Evolutionary conservation across 2,888 invertebrate species (phyloP).

Genomic region (Colletes collaris): DNA sequence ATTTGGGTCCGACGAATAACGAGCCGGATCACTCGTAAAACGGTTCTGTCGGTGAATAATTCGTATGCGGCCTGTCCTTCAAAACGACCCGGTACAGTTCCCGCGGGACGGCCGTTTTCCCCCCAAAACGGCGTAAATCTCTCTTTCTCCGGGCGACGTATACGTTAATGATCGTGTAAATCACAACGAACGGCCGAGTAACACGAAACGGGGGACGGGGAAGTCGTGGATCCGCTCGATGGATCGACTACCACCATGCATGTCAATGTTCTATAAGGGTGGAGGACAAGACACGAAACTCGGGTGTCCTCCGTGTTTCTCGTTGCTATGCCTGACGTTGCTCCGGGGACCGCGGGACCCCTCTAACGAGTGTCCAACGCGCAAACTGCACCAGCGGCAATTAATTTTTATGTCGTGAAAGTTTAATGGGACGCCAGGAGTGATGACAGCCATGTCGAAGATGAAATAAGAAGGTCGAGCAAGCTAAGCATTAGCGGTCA

Average conservation of each 20-base stretch:
- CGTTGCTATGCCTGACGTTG: slow-evolving; percentile 65
- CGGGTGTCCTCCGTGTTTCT: slow-evolving; percentile 51
- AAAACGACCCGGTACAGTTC: slow-evolving; percentile 37
- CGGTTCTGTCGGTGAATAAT: slow-evolving; percentile 39
- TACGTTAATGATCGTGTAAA: slow-evolving; percentile 76
- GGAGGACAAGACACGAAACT: slow-evolving; percentile 61
- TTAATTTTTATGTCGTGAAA: slow-evolving; percentile 63
- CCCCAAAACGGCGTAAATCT: slow-evolving; percentile 67
- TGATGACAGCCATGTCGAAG: slow-evolving; percentile 61
- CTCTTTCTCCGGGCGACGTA: slow-evolving; percentile 50
- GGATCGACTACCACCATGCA: slow-evolving; percentile 65
- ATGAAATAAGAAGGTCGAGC: slow-evolving; percentile 56
- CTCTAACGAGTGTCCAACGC: slow-evolving; percentile 65
- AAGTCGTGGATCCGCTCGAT: slow-evolving; percentile 38
- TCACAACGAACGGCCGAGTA: slow-evolving; percentile 71
- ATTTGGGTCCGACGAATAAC: slow-evolving; percentile 59
- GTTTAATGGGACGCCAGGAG: slow-evolving; percentile 58
- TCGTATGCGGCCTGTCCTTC: slow-evolving; percentile 24
- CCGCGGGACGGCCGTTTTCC: slow-evolving; percentile 56
- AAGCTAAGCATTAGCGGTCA: slow-evolving; percentile 53
- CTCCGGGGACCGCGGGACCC: slow-evolving; percentile 39
- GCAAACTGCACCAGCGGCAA: slow-evolving; percentile 53
- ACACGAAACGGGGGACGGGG: slow-evolving; percentile 56
- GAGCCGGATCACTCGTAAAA: slow-evolving; percentile 67
- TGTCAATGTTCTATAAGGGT: slow-evolving; percentile 59